Base-by-base conservation (phyloP, 2,888 invertebrate genomes). In the Sericinus montela region DNA sequence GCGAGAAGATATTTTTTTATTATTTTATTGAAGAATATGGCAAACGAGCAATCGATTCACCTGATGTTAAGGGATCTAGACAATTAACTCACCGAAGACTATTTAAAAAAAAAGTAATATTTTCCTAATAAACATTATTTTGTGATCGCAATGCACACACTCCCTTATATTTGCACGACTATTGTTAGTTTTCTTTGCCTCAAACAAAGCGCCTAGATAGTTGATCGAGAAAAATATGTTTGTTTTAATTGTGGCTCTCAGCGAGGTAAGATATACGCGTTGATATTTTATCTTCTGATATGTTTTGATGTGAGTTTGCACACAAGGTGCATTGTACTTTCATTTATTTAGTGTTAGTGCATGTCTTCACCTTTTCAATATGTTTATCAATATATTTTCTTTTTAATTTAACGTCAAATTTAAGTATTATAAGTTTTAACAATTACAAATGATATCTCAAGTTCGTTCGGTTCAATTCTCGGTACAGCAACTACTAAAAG, bases 151-250 rank as follows among this genome's bases (percentile, higher is more conserved):
- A 19, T 45, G 50, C 42, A 42, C n/a, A 42, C 41, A n/a, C 3
- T 16, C 32, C 50, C 39, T 51, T 25, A 42, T 82, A 80, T 75
- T 82, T 78, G 73, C 80, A 78, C 73, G 70, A 72, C 82, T 80
- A 82, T 85, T 86, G 82, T 85, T 78, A 70, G 64, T 74, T 76
- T 77, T 77, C 77, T 76, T 72, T 63, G 60, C 35, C 45, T 37
- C 39, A 45, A 53, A 53, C 50, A 46, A 51, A 51, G 50, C 45
- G 32, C 41, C 25, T 51, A 51, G 50, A 51, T 51, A 45, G 42
- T 36, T 46, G 45, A 51, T 51, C 41, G 39, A 36, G 45, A 44
- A 51, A 45, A 51, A 44, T 41, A 38, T 51, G 46, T 48, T 51
- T 46, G 52, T 49, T 56, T 56, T 56, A 56, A 56, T 56, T 56